Evolutionary conservation across 2,888 invertebrate species (phyloP).

Genomic region (Dilophus febrilis): DNA sequence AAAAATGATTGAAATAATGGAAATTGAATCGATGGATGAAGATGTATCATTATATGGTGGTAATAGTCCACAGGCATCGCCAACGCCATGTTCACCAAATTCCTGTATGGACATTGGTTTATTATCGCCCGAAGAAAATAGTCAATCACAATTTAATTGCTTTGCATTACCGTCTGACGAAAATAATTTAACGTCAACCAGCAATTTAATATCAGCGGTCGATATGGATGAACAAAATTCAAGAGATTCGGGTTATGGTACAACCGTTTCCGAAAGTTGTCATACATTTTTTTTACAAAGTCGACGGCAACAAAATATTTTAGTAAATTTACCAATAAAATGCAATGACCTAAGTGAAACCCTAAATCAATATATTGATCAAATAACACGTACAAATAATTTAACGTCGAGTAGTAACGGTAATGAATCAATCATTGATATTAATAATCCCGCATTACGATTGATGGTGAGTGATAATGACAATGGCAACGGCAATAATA

Average conservation of each 20-base stretch:
- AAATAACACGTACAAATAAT: too few species aligned
- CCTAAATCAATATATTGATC: too few species aligned
- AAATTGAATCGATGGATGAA: too few species aligned
- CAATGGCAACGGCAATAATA: too few species aligned
- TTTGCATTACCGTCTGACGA: slow-evolving; percentile 13
- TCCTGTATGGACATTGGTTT: slow-evolving; percentile 12
- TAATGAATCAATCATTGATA: too few species aligned
- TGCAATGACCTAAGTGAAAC: too few species aligned
- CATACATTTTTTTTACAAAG: slow-evolving; percentile 25
- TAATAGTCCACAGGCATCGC: slow-evolving; percentile 13
- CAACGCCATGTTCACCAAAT: slow-evolving; percentile 12
- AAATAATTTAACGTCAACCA: slow-evolving; percentile 9
- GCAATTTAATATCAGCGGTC: slow-evolving; percentile 16
- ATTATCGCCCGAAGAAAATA: slow-evolving; percentile 20
- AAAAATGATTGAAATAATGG: too few species aligned
- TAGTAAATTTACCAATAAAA: slow-evolving; percentile 8
- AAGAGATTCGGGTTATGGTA: slow-evolving; percentile 40
- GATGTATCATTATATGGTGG: slow-evolving; percentile 27
- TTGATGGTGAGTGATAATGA: too few species aligned
- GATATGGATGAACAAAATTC: slow-evolving; percentile 38
- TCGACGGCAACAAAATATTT: slow-evolving; percentile 26
- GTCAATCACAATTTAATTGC: neutral
- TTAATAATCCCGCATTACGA: too few species aligned
- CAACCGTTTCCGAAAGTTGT: slow-evolving; percentile 14
- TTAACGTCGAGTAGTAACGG: too few species aligned